These are phyloP conservation scores for Cryptotis parvus DNA, from an alignment of 2,113 vertebrate species.

Conservation along the genomic window DNA sequence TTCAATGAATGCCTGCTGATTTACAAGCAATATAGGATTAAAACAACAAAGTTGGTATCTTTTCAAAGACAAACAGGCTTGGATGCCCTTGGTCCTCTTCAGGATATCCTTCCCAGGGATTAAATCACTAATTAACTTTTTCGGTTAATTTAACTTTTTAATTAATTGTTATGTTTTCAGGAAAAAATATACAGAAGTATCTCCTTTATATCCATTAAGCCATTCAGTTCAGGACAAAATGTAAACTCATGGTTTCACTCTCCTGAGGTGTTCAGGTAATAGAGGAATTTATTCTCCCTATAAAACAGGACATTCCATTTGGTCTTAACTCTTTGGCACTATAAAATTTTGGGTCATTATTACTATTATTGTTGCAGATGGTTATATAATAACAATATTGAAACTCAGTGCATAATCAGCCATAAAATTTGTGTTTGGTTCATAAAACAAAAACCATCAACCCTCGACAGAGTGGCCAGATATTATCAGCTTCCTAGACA, in stretches of 20 bases:
- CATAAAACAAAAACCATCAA: slow-evolving; percentile 56
- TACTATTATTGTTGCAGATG: slow-evolving; percentile 51
- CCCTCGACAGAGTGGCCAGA: background rate
- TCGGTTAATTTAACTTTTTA: background rate
- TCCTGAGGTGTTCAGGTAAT: background rate
- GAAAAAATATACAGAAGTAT: slow-evolving; percentile 25
- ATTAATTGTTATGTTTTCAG: slow-evolving; percentile 6
- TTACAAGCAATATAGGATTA: background rate
- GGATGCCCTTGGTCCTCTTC: background rate
- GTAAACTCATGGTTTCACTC: background rate
- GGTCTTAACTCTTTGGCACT: slow-evolving; percentile 43
- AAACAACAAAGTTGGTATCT: background rate
- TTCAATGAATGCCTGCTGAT: background rate
- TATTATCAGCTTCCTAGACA: slow-evolving; percentile 27
- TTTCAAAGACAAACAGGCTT: background rate
- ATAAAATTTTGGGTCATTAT: background rate
- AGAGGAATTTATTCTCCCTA: slow-evolving; percentile 41
- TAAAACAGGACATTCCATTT: slow-evolving; percentile 44
- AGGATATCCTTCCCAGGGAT: background rate
- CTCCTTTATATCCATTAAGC: background rate
- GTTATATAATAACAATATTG: slow-evolving; percentile 40
- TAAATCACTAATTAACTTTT: slow-evolving; percentile 5
- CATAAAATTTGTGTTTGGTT: slow-evolving; percentile 26
- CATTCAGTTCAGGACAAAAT: background rate
- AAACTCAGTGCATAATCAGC: slow-evolving; percentile 6